Base-by-base conservation (phyloP, 2,797 vertebrate genomes). In the Otolemur crassicaudatus region DNA sequence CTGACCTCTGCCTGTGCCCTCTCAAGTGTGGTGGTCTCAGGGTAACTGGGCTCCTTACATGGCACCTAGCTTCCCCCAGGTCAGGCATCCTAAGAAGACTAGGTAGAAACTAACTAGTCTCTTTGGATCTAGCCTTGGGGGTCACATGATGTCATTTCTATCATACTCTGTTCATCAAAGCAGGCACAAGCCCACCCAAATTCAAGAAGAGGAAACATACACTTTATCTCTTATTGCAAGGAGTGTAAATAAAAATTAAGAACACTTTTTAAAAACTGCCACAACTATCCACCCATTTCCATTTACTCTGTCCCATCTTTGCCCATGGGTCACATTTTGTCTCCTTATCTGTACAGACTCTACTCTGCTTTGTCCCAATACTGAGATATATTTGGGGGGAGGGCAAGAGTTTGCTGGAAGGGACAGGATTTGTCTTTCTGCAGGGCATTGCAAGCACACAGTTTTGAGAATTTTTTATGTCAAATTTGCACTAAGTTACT, bases 401-500 rank as follows among this genome's bases (percentile, higher is more conserved):
- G 22, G 14, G 16, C 34, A 17, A 70, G 29, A 43, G 22, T 94
- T 53, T 89, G 65, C 40, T 40, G 34, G 43, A 80, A 12, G 10
- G n/a, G 7, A 40, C n/a, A 25, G 19, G 34, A 37, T 40, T 40
- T 86, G 17, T 43, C 13, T 63, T 25, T 76, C 60, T 87, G 34
- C 1, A 73, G 60, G 85, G 29, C 6, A 72, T 91, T 80, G 89
- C 16, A 75, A 90, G 27, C 46, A 83, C 85, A 93, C 46, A 17
- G 2, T 65, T 56, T 80, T 29, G n/a, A 90, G 60, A 88, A 69
- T 4, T 75, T 61, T 67, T 89, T 34, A 84, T 84, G 94, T 58
- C 46, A 81, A 5, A 95, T 85, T 91, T 80, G 27, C 10, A 76
- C 22, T 88, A 25, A 92, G 22, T 85, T 92, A 53, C 76, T 93